Evolutionary conservation across 1,140 invertebrate species (phyloP).

Genomic region (Micrasema longulum): DNA sequence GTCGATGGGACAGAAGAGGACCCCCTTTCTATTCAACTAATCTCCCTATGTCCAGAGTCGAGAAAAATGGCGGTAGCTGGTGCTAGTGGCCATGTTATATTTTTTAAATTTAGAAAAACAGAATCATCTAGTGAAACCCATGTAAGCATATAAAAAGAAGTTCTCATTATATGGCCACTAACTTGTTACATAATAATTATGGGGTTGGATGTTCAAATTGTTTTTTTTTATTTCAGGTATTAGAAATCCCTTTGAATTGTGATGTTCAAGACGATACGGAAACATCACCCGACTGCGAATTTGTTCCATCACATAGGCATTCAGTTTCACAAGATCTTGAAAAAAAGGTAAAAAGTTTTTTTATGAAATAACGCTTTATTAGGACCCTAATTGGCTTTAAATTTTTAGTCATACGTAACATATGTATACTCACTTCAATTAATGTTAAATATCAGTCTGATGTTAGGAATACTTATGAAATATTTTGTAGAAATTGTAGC

Average conservation of each 20-base stretch:
- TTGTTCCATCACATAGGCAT: slow-evolving; percentile 71
- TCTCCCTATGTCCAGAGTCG: slow-evolving; percentile 94
- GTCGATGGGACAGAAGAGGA: slow-evolving; percentile 80
- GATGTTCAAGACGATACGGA: slow-evolving; percentile 85
- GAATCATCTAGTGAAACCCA: slow-evolving; percentile 88
- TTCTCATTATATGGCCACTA: too few species aligned
- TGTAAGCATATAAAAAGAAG: slow-evolving; percentile 67
- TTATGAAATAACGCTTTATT: too few species aligned
- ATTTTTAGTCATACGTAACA: too few species aligned
- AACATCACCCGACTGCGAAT: slow-evolving; percentile 82
- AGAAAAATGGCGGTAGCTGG: slow-evolving; percentile 89
- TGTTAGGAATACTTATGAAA: too few species aligned
- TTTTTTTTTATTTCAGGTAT: slow-evolving; percentile 68
- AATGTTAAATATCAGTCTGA: too few species aligned
- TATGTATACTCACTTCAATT: too few species aligned
- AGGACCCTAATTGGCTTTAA: too few species aligned
- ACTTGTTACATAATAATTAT: too few species aligned
- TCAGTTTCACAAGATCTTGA: slow-evolving; percentile 70
- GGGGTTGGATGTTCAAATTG: too few species aligned
- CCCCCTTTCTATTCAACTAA: slow-evolving; percentile 93
- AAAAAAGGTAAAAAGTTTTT: slow-evolving; percentile 65
- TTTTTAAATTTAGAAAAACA: slow-evolving; percentile 95
- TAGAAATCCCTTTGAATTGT: slow-evolving; percentile 91
- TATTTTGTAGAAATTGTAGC: too few species aligned
- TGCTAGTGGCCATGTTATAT: slow-evolving; percentile 89